Conservation (phyloP, 2,888 invertebrate genomes). For the Harpagoxenus sublaevis region DNA sequence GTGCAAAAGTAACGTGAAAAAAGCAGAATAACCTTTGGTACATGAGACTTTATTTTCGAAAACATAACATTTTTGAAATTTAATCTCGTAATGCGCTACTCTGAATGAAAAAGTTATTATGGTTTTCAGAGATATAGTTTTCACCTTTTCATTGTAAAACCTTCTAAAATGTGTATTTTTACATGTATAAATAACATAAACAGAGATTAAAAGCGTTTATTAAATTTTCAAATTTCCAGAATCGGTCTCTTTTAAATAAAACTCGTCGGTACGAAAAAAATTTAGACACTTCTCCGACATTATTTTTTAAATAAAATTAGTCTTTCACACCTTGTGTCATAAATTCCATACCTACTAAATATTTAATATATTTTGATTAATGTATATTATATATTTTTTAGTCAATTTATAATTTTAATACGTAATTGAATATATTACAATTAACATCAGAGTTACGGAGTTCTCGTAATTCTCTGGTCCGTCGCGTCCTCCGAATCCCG, state of each 20-base stretch:
- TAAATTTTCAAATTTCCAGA: background rate
- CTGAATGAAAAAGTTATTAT: background rate
- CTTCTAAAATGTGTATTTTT: background rate
- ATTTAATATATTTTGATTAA: background rate
- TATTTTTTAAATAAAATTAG: background rate
- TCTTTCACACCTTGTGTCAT: background rate
- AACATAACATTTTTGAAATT: constrained; percentile 13
- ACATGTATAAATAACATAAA: background rate
- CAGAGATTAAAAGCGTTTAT: background rate
- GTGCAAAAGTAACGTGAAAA: background rate
- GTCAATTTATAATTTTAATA: background rate
- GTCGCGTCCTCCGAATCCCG: background rate
- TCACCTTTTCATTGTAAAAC: background rate
- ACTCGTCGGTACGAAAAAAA: background rate
- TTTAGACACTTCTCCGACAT: too few relatives aligned
- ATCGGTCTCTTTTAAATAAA: background rate
- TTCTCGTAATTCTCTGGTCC: background rate
- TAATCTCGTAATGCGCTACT: constrained; percentile 11
- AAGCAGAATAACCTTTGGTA: background rate
- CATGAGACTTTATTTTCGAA: background rate
- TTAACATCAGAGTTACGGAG: background rate
- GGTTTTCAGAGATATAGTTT: background rate
- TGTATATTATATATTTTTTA: background rate
- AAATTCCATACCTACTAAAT: background rate
- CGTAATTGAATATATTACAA: background rate